Evolutionary conservation across 2,888 invertebrate genomes (phyloP).

Genomic region (Nemoura dubitans): DNA sequence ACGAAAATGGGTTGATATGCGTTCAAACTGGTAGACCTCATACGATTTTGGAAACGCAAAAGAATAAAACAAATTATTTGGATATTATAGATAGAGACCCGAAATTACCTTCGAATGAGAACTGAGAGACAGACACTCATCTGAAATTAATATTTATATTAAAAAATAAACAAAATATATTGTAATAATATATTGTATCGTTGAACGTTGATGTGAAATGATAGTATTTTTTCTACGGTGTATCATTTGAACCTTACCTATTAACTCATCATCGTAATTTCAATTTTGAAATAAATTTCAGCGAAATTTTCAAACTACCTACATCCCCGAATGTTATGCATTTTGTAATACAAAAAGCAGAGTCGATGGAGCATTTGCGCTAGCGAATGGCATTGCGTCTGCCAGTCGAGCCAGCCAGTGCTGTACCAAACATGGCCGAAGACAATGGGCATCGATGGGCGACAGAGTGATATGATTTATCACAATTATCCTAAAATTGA

Average conservation of each 20-base stretch:
- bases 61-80: background rate
- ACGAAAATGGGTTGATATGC: background rate
- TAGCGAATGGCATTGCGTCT: background rate
- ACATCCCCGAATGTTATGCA: background rate
- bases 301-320: background rate
- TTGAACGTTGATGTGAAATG: background rate
- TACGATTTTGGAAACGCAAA: background rate
- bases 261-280: too few relatives aligned
- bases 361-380: background rate
- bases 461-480: background rate
- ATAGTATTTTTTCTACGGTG: background rate
- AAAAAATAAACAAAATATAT: background rate
- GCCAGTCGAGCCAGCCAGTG: background rate
- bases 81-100: background rate
- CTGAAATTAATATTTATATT: too few relatives aligned
- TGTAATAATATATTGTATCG: background rate
- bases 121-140: too few relatives aligned
- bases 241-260: too few relatives aligned
- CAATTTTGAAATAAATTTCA: background rate
- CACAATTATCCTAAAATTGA: background rate
- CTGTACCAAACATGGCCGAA: slow-evolving; percentile 12
- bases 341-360: background rate
- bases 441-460: background rate
- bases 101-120: too few relatives aligned
- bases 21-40: background rate